A percentile compares a stretch with the other conserved stretches of the same genome.
Evolutionary conservation across 2,888 invertebrate species (phyloP).

Genomic region (Magallana nippona): DNA sequence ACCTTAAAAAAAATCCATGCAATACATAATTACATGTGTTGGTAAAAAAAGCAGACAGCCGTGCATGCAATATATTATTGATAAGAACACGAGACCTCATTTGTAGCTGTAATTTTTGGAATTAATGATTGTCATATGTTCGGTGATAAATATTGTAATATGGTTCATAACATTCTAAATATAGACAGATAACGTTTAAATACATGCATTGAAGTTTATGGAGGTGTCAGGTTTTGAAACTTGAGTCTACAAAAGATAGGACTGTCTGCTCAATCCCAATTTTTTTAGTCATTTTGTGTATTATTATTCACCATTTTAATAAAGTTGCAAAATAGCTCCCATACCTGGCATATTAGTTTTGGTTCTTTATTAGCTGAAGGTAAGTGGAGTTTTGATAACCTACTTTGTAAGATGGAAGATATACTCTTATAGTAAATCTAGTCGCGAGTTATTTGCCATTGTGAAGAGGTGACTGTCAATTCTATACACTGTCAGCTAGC

Average conservation of each 20-base stretch:
- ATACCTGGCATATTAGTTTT: too few species aligned
- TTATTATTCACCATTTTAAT: too few species aligned
- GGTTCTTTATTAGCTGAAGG: too few species aligned
- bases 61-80: background rate
- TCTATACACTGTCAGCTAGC: too few species aligned
- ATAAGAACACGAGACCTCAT: background rate
- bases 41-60: background rate
- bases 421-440: too few species aligned
- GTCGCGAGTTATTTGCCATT: too few species aligned
- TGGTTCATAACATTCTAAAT: conserved; percentile 16
- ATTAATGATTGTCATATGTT: background rate
- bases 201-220: background rate
- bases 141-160: background rate
- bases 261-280: background rate
- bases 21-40: background rate
- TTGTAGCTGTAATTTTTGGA: background rate
- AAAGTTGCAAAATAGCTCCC: too few species aligned
- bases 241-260: conserved; percentile 5
- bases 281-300: too few species aligned
- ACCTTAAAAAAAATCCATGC: background rate
- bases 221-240: background rate
- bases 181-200: background rate
- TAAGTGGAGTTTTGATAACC: too few species aligned
- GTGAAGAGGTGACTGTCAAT: too few species aligned
- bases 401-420: too few species aligned